Conservation (phyloP, 1,140 invertebrate species). For the Aphelenchoides fujianensis region DNA sequence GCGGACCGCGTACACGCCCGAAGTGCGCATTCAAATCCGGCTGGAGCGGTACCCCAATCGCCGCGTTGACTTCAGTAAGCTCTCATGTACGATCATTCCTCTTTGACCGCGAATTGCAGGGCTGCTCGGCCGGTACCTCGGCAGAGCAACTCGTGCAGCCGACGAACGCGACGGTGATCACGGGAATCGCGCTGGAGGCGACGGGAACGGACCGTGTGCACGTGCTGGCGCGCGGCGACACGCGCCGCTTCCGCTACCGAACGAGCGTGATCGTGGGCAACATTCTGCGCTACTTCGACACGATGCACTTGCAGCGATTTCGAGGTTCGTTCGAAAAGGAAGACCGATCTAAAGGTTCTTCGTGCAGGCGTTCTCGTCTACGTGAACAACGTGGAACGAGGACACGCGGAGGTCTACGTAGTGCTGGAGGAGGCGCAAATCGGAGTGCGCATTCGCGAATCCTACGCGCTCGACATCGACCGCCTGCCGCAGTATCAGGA, state of each 20-base stretch:
- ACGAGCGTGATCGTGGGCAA: slow-evolving; percentile 61
- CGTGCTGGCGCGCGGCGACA: slow-evolving; percentile 58
- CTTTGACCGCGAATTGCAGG: slow-evolving; percentile 30
- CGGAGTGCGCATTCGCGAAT: slow-evolving; percentile 58
- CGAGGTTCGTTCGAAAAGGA: slow-evolving; percentile 45
- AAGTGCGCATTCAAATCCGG: slow-evolving; percentile 60
- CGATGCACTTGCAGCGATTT: slow-evolving; percentile 60
- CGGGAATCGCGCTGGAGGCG: slow-evolving; percentile 58
- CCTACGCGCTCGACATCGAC: slow-evolving; percentile 60
- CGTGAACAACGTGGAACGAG: slow-evolving; percentile 61
- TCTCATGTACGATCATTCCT: neutral
- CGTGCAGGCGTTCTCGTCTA: slow-evolving; percentile 57
- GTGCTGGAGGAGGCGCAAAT: slow-evolving; percentile 63
- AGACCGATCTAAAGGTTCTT: slow-evolving; percentile 22
- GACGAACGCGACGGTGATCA: slow-evolving; percentile 62
- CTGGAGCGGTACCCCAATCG: slow-evolving; percentile 60
- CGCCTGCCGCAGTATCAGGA: slow-evolving; percentile 61
- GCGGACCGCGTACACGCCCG: slow-evolving; percentile 51
- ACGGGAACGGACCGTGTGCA: slow-evolving; percentile 61
- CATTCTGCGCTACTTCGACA: slow-evolving; percentile 61
- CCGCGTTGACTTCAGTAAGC: slow-evolving; percentile 56
- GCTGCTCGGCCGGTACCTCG: slow-evolving; percentile 54
- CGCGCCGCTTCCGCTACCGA: slow-evolving; percentile 58
- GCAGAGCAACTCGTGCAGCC: slow-evolving; percentile 59
- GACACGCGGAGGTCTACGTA: slow-evolving; percentile 60